Conservation (phyloP, 1,140 invertebrate genomes). For the Papilio dardanus region DNA sequence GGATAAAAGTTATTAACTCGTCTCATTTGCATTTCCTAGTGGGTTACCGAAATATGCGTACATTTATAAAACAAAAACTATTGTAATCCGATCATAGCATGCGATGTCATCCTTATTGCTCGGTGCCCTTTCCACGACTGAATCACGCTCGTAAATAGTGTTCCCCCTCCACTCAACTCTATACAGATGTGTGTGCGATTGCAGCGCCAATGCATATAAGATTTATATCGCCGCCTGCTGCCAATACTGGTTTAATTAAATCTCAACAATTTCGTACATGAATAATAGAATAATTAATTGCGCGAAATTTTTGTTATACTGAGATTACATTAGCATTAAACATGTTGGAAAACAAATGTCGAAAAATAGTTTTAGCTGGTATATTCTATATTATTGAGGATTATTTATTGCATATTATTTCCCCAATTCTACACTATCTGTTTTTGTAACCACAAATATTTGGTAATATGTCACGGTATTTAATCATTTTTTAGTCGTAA, state of each 20-base stretch:
- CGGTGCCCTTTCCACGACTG: slow-evolving; percentile 60
- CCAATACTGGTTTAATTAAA: not conserved
- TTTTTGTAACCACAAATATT: not conserved
- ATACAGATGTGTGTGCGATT: slow-evolving; percentile 15
- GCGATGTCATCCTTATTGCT: slow-evolving; percentile 67
- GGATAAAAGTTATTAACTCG: not conserved
- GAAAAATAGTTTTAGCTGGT: too few relatives aligned
- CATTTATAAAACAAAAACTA: not conserved
- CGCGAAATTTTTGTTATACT: not conserved
- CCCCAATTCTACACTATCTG: not conserved
- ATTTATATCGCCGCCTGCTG: slow-evolving; percentile 29
- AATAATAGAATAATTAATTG: not conserved
- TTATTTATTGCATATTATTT: not conserved
- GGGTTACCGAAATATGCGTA: not conserved
- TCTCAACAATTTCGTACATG: not conserved
- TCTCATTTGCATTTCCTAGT: not conserved
- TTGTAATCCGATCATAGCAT: slow-evolving; percentile 43
- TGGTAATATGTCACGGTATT: not conserved
- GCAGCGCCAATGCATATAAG: not conserved
- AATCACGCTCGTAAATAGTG: slow-evolving; percentile 57
- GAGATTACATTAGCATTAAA: too few relatives aligned
- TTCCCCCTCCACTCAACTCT: slow-evolving; percentile 27
- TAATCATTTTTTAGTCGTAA: not conserved
- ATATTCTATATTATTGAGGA: not conserved
- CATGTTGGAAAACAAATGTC: not conserved